Conservation (phyloP, 2,797 vertebrate genomes). For the Phataginus tetradactyla region DNA sequence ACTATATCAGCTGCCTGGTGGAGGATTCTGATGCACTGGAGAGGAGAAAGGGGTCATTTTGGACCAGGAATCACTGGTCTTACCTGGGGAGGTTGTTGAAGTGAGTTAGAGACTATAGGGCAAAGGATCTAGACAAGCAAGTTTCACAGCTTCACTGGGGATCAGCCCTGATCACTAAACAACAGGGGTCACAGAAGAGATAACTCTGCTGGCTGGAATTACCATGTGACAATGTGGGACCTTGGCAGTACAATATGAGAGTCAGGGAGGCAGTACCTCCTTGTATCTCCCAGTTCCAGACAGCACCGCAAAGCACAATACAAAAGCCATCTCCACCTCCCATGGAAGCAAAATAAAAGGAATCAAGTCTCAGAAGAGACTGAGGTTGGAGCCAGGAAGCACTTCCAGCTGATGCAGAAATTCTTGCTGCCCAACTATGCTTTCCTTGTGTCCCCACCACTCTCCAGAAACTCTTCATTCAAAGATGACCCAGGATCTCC, state of each 20-base stretch:
- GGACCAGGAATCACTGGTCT: not conserved
- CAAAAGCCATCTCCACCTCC: not conserved
- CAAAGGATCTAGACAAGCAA: not conserved
- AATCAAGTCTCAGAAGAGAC: not conserved
- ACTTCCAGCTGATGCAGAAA: not conserved
- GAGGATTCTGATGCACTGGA: not conserved
- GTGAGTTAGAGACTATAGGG: not conserved
- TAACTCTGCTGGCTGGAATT: not conserved
- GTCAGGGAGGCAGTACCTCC: not conserved
- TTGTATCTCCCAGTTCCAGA: not conserved
- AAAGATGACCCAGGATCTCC: not conserved
- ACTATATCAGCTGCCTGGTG: not conserved
- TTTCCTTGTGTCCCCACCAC: not conserved
- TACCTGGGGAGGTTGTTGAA: not conserved
- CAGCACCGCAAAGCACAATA: not conserved
- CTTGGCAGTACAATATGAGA: not conserved
- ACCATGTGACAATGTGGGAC: not conserved
- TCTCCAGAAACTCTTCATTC: conserved; percentile 13
- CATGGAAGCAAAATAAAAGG: not conserved
- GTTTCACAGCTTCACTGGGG: not conserved
- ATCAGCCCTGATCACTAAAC: not conserved
- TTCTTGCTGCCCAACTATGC: not conserved
- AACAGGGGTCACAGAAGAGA: not conserved
- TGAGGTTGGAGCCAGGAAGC: not conserved
- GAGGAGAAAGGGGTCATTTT: not conserved